Conservation (phyloP, 2,113 vertebrate species). For the Kryptolebias marmoratus region DNA sequence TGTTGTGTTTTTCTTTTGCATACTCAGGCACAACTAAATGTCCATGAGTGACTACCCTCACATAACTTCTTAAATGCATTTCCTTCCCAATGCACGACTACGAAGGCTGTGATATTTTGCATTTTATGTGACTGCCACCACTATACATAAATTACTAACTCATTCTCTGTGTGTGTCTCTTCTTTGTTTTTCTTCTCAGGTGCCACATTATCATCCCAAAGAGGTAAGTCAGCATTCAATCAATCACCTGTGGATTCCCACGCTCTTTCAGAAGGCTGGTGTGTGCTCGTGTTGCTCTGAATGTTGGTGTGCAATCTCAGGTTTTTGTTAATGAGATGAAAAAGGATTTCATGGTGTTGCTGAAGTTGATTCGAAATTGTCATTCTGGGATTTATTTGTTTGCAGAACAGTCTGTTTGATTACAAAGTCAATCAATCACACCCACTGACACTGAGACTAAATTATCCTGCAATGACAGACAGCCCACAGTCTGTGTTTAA, state of each 20-base stretch:
- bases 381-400: slow-evolving; percentile 37
- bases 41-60: background rate
- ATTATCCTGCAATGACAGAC: slow-evolving; percentile 50
- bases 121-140: slow-evolving; percentile 33
- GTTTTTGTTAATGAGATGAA: slow-evolving; percentile 59
- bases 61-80: background rate
- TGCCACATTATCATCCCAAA: slow-evolving; percentile 74
- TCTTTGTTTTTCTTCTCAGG: slow-evolving; percentile 67
- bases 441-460: slow-evolving; percentile 59
- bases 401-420: slow-evolving; percentile 69
- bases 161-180: slow-evolving; percentile 15
- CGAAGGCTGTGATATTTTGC: slow-evolving; percentile 17
- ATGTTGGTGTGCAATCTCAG: background rate
- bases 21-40: background rate
- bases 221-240: slow-evolving; percentile 73
- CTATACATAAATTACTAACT: slow-evolving; percentile 48
- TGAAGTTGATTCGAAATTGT: slow-evolving; percentile 60
- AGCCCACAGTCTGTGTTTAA: slow-evolving; percentile 44
- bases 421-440: slow-evolving; percentile 71
- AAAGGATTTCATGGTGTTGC: slow-evolving; percentile 41
- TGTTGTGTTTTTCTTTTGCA: too few species aligned
- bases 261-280: slow-evolving; percentile 17
- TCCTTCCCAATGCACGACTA: background rate
- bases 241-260: slow-evolving; percentile 40
- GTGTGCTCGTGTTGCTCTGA: slow-evolving; percentile 16